Percentiles rank a stretch among this genome's conserved stretches.
phyloP scores from a whole-genome alignment of 2,888 invertebrate species.

The Hydrotaea diabolus region DNA sequence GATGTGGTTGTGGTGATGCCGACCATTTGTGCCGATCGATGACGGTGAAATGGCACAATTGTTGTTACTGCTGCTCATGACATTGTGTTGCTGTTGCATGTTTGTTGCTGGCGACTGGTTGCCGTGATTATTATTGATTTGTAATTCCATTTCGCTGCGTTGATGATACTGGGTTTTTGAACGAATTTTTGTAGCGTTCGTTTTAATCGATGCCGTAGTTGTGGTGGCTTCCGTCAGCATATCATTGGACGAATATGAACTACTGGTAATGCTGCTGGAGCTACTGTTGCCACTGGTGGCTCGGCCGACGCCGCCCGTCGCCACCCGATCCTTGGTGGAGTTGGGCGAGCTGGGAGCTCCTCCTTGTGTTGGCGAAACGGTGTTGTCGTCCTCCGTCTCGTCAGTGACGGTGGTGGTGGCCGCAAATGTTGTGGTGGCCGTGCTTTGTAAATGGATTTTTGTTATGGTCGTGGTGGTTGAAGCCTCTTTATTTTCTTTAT shows the following conservation, averaged over 20 bases:
- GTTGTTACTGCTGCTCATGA: conserved; percentile 65
- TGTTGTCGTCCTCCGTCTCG: conserved; percentile 20
- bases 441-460: conserved; percentile 44
- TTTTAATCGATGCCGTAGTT: conserved; percentile 73
- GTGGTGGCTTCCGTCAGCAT: conserved; percentile 67
- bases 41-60: conserved; percentile 65
- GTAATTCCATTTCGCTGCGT: conserved; percentile 76
- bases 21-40: conserved; percentile 41
- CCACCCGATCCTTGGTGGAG: conserved; percentile 43
- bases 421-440: conserved; percentile 51
- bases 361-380: conserved; percentile 7
- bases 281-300: conserved; percentile 61
- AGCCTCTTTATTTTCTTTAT: conserved; percentile 80
- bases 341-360: background rate
- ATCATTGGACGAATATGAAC: conserved; percentile 74
- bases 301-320: background rate
- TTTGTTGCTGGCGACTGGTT: conserved; percentile 66
- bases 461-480: conserved; percentile 68
- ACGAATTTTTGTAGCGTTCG: conserved; percentile 75
- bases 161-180: conserved; percentile 58
- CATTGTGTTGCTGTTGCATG: conserved; percentile 61
- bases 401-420: conserved; percentile 49
- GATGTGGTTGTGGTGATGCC: conserved; percentile 27
- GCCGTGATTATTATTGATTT: conserved; percentile 74
- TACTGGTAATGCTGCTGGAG: conserved; percentile 73